These are phyloP conservation scores for Hyaena hyaena DNA, from an alignment of 2,113 vertebrate genomes.

Conservation along the genomic window DNA sequence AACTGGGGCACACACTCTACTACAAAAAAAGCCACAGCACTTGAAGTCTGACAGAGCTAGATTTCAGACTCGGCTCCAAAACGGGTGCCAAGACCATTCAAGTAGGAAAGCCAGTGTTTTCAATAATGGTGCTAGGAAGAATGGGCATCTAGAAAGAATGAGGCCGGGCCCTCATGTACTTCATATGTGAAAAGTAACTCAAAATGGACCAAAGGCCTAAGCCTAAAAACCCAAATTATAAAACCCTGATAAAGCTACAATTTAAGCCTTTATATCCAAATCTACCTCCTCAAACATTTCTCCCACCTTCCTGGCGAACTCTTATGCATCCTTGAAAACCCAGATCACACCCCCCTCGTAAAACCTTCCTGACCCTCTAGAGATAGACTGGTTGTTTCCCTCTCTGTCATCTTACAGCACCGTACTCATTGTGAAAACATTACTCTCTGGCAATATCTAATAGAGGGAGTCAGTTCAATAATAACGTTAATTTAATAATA, in stretches of 20 bases:
- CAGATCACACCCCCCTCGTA: fast-evolving
- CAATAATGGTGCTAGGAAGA: not conserved
- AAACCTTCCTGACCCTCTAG: not conserved
- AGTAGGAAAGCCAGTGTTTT: not conserved
- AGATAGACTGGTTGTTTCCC: not conserved
- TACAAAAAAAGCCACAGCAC: not conserved
- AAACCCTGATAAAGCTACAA: not conserved
- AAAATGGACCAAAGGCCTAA: not conserved
- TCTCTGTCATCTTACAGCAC: too few relatives aligned
- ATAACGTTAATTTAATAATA: not conserved
- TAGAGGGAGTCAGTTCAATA: not conserved
- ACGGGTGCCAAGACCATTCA: not conserved
- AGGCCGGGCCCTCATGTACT: not conserved
- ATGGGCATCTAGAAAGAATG: not conserved
- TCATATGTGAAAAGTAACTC: not conserved
- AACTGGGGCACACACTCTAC: not conserved
- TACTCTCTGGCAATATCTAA: conserved; percentile 18
- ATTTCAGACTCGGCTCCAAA: not conserved
- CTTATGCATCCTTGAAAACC: not conserved
- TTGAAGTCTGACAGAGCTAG: not conserved
- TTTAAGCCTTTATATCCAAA: not conserved
- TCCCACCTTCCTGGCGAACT: not conserved
- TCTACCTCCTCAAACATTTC: not conserved
- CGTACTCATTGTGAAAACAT: not conserved
- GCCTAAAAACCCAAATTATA: not conserved